These are phyloP conservation scores for Euproctis similis DNA, from an alignment of 2,888 invertebrate genomes.

Conservation along the genomic window DNA sequence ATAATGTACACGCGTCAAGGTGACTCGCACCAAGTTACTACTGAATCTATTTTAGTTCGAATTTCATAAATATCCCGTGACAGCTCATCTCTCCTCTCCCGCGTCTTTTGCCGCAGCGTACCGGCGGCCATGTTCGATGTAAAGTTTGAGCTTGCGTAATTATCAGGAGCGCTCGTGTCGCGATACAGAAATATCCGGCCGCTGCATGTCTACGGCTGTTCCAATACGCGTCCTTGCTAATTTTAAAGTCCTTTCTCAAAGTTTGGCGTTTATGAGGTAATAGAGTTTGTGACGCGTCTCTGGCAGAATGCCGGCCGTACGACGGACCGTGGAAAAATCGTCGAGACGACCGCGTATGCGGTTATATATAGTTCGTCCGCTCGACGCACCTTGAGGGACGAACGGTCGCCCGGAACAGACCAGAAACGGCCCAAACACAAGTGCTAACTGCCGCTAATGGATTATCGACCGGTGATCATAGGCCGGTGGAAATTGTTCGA, in stretches of 20 bases:
- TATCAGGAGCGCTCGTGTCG: slow-evolving; percentile 45
- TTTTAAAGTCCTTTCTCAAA: slow-evolving; percentile 71
- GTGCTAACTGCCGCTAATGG: slow-evolving; percentile 18
- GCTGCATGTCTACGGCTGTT: slow-evolving; percentile 28
- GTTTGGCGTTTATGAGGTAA: slow-evolving; percentile 70
- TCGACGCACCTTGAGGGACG: slow-evolving; percentile 60
- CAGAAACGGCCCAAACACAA: slow-evolving; percentile 11
- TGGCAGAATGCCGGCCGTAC: slow-evolving; percentile 75
- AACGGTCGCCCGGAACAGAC: slow-evolving; percentile 27
- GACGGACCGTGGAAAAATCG: slow-evolving; percentile 54
- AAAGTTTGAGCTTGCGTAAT: slow-evolving; percentile 60
- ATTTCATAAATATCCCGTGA: slow-evolving; percentile 75
- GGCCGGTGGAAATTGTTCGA: slow-evolving; percentile 36
- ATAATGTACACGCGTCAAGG: slow-evolving; percentile 66
- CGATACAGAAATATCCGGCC: slow-evolving; percentile 32
- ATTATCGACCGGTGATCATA: slow-evolving; percentile 22
- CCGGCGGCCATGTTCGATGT: slow-evolving; percentile 56
- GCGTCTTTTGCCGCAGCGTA: slow-evolving; percentile 52
- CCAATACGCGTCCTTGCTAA: slow-evolving; percentile 67
- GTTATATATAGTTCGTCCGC: slow-evolving; percentile 33
- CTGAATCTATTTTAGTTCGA: slow-evolving; percentile 71
- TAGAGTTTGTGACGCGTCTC: slow-evolving; percentile 56
- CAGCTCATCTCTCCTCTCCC: slow-evolving; percentile 71
- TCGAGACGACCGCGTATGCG: slow-evolving; percentile 36
- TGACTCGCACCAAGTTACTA: slow-evolving; percentile 69